Evolutionary conservation across 2,888 invertebrate species (phyloP), one percentile per base, ranked within the genome.

Genomic region (Xanthorhoe designata): DNA sequence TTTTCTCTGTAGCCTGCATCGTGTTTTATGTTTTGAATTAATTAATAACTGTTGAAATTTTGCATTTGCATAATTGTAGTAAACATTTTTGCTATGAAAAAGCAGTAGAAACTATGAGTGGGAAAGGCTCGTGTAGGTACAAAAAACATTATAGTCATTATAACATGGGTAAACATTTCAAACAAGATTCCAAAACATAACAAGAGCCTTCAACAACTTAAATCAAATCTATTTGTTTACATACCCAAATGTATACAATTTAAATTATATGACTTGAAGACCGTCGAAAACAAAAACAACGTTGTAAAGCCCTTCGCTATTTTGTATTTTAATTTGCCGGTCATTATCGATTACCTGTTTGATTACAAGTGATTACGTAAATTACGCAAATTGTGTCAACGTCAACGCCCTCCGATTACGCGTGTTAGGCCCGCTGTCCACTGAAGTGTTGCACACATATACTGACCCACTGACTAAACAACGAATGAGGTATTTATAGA

Each of bases 351-450:
- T 71, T 71, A 74, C 69, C 63, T 49, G 70, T 69, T 69, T 66
- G 66, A 71, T 74, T 70, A 73, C 63, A 55, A 58, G 55, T 38
- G 29, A 69, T 72, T 74, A 74, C 70, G 69, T 65, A 69, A 70
- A 69, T 72, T 71, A 74, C 64, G 69, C 62, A 67, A 71, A 60
- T 68, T 68, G 69, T 69, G 71, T 64, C 70, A 68, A 66, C 70
- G 69, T 70, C 69, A 71, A 69, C 66, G 64, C 66, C 71, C 69
- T 69, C 61, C 63, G 50, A 69, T 72, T 64, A 64, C 38, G 54
- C 35, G 51, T 58, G 38, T 53, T 24, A 35, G 51, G 58, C 9
- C 29, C 54, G 42, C 49, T 58, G 54, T 42, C 49, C 15, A 24
- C 58, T 58, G 32, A 53, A 61, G 45, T 32, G 45, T 8, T 9